Evolutionary conservation across 2,113 vertebrate genomes (phyloP).

Genomic region (Gallinago jamesoni): DNA sequence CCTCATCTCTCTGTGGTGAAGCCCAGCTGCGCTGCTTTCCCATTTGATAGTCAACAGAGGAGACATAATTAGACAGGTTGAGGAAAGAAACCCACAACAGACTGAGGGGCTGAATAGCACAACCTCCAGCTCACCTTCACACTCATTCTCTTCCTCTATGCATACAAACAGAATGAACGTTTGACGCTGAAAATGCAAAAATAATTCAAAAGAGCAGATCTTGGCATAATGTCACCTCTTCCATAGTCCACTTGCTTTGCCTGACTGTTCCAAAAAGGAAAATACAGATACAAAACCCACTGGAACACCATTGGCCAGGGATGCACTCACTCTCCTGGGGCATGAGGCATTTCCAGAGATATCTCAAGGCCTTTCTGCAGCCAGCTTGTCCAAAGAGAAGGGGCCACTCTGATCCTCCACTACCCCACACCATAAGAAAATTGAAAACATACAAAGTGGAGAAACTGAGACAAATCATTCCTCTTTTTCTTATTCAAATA

Average conservation of each 20-base stretch:
- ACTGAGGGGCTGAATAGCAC: not conserved
- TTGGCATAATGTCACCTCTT: not conserved
- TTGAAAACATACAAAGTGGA: not conserved
- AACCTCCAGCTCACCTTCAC: not conserved
- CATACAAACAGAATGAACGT: not conserved
- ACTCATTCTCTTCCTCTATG: fast-evolving
- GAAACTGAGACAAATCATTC: not conserved
- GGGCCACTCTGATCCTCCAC: not conserved
- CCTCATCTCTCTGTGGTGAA: fast-evolving
- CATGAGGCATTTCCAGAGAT: not conserved
- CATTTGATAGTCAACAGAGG: not conserved
- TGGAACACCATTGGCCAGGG: too few relatives aligned
- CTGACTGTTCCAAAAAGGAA: not conserved
- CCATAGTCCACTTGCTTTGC: fast-evolving
- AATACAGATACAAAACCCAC: not conserved
- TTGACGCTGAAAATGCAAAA: not conserved
- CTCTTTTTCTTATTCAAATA: not conserved
- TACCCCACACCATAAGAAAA: not conserved
- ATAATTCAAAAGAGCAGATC: not conserved
- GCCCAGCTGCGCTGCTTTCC: not conserved
- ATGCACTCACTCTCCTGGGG: not conserved
- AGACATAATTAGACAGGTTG: not conserved
- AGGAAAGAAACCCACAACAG: not conserved
- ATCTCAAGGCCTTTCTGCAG: not conserved
- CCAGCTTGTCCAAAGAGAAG: not conserved